These are phyloP conservation scores for Coelinius sp. DNA, from an alignment of 2,888 invertebrate genomes.

Conservation along the genomic window DNA sequence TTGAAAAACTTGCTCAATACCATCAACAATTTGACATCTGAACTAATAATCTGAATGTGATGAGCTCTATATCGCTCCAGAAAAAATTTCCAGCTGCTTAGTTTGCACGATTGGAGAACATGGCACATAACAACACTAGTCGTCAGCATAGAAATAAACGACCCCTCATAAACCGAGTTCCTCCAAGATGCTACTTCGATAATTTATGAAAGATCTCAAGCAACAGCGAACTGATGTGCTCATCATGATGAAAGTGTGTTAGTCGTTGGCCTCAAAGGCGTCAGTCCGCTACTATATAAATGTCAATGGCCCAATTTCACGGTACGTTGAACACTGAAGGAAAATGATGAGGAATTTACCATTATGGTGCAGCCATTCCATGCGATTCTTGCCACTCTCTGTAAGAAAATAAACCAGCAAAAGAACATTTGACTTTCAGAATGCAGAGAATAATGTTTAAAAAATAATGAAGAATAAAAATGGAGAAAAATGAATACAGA, in stretches of 20 bases:
- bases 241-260: neutral
- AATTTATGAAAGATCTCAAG: neutral
- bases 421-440: neutral
- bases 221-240: neutral
- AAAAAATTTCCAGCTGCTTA: too few relatives aligned
- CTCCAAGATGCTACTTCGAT: neutral
- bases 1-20: too few relatives aligned
- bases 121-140: too few relatives aligned
- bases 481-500: slow-evolving; percentile 4
- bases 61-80: too few relatives aligned
- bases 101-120: neutral
- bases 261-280: slow-evolving; percentile 40
- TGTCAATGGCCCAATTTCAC: slow-evolving; percentile 58
- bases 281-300: slow-evolving; percentile 51
- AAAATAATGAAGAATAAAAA: slow-evolving; percentile 8
- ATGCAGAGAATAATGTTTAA: neutral
- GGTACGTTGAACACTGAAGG: slow-evolving; percentile 47
- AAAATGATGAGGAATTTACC: slow-evolving; percentile 34
- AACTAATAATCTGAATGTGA: too few relatives aligned
- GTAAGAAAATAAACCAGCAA: neutral
- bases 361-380: neutral
- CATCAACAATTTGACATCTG: too few relatives aligned
- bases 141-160: too few relatives aligned
- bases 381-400: neutral
- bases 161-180: neutral